Conservation (phyloP, 2,888 invertebrate genomes). For the Parochlus steinenii region DNA sequence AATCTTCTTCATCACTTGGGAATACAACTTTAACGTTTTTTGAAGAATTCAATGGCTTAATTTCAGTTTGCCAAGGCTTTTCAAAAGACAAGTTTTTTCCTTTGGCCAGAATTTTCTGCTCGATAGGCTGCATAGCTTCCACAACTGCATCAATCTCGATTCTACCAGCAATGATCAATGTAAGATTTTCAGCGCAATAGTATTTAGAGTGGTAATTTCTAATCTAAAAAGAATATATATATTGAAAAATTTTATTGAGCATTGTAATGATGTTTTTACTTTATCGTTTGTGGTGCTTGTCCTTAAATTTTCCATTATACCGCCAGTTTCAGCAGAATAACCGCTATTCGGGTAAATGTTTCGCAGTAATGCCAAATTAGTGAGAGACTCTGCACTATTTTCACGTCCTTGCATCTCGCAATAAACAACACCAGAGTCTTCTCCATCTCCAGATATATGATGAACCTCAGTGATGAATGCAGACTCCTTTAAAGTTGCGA, state of each 20-base stretch:
- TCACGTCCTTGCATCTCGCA: conserved; percentile 86
- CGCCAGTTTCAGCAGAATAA: conserved; percentile 73
- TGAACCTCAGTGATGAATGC: conserved; percentile 82
- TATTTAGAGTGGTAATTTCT: conserved; percentile 66
- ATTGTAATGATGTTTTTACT: conserved; percentile 31
- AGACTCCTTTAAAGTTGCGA: conserved; percentile 65
- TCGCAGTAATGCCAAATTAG: conserved; percentile 44
- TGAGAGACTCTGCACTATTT: conserved; percentile 58
- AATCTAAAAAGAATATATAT: conserved; percentile 35
- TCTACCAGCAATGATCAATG: conserved; percentile 67
- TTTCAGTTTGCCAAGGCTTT: conserved; percentile 59
- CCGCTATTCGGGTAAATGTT: conserved; percentile 68
- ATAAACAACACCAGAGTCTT: conserved; percentile 89
- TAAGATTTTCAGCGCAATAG: conserved; percentile 78
- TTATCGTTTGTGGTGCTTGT: conserved; percentile 65
- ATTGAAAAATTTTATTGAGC: conserved; percentile 1
- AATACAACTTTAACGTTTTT: conserved; percentile 42
- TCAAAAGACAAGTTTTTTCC: conserved; percentile 31
- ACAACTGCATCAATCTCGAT: conserved; percentile 61
- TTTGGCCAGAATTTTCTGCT: conserved; percentile 52
- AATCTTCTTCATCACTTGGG: conserved; percentile 71
- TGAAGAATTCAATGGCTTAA: conserved; percentile 44
- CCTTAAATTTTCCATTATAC: conserved; percentile 67
- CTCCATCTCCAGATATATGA: conserved; percentile 74
- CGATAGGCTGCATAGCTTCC: conserved; percentile 48